phyloP scores from a whole-genome alignment of 2,888 invertebrate genomes.

The Tolmerus cingulatus region DNA sequence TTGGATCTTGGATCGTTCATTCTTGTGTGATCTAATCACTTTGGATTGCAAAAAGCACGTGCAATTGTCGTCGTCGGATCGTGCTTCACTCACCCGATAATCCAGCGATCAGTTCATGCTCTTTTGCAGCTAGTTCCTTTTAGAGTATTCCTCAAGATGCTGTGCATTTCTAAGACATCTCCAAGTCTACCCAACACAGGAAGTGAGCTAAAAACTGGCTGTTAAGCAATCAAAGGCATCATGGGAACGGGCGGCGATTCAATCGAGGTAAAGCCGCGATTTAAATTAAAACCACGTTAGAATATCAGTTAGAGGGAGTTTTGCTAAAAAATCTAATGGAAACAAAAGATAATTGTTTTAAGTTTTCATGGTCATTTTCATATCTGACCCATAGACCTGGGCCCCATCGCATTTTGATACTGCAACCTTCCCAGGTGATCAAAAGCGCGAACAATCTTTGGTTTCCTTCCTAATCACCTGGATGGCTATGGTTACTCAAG shows the following conservation, averaged over 20 bases:
- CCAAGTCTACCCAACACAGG: background rate
- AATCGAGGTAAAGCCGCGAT: background rate
- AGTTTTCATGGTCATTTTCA: background rate
- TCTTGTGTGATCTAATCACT: conserved; percentile 34
- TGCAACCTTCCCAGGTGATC: background rate
- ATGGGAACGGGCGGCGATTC: background rate
- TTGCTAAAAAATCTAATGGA: background rate
- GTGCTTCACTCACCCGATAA: conserved; percentile 13
- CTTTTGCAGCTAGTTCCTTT: conserved; percentile 12
- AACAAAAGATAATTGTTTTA: background rate
- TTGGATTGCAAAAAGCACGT: conserved; percentile 26
- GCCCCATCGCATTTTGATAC: background rate
- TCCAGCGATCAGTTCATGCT: background rate
- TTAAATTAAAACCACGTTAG: background rate
- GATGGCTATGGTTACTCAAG: background rate
- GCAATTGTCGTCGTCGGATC: background rate
- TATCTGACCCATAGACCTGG: background rate
- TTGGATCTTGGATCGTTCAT: background rate
- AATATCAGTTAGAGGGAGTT: background rate
- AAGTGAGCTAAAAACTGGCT: background rate
- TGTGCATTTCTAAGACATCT: background rate
- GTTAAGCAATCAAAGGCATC: background rate
- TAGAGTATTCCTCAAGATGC: background rate
- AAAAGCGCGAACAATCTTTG: background rate
- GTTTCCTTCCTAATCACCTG: background rate